These are phyloP conservation scores for Hydrolagus colliei DNA, from an alignment of 2,797 vertebrate genomes.

Conservation along the genomic window DNA sequence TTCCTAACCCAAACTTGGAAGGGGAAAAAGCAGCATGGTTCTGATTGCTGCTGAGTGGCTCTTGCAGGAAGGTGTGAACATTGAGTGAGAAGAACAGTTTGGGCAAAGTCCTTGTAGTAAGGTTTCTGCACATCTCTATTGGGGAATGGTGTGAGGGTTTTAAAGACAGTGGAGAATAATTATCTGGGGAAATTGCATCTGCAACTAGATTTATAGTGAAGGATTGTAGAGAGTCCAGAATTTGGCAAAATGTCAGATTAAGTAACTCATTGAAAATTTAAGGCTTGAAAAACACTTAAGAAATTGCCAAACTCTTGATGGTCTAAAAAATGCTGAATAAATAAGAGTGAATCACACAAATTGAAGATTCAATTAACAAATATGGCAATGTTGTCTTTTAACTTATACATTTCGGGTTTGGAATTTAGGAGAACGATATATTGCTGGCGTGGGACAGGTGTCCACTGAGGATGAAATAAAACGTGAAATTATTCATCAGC, in stretches of 20 bases:
- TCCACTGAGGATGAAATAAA: conserved; percentile 76
- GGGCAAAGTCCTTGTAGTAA: neutral
- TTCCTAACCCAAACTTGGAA: too few species aligned
- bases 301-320: neutral
- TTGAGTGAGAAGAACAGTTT: too few species aligned
- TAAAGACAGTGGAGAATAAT: neutral
- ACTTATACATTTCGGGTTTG: neutral
- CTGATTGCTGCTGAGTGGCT: too few species aligned
- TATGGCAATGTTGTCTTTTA: neutral
- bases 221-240: too few species aligned
- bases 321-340: too few species aligned
- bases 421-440: conserved; percentile 76
- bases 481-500: conserved; percentile 87
- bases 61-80: too few species aligned
- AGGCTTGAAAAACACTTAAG: too few species aligned
- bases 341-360: neutral
- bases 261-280: too few species aligned
- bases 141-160: neutral
- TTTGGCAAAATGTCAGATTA: too few species aligned
- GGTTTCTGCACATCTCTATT: neutral
- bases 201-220: too few species aligned
- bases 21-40: too few species aligned
- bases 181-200: too few species aligned
- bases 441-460: conserved; percentile 81
- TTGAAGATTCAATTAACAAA: neutral